Percentiles rank a stretch among this genome's conserved stretches.
phyloP scores from a whole-genome alignment of 2,113 vertebrate genomes.

The Percopsis transmontana region DNA sequence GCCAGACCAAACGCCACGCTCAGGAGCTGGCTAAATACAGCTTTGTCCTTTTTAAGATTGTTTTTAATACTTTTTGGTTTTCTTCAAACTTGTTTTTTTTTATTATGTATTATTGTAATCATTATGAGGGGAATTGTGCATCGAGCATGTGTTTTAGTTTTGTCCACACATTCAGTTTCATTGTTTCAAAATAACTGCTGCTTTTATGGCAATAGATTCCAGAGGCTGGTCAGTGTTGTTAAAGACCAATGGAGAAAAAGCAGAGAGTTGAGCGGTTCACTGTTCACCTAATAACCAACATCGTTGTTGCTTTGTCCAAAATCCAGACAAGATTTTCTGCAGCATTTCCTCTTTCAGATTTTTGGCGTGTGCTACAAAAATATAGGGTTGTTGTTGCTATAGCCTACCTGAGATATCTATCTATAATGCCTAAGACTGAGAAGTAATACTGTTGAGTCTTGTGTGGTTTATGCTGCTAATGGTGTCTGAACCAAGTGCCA shows the following conservation, averaged over 20 bases:
- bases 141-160: conserved; percentile 77
- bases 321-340: conserved; percentile 82
- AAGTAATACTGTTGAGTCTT: conserved; percentile 74
- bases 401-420: conserved; percentile 79
- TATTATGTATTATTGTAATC: conserved; percentile 60
- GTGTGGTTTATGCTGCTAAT: conserved; percentile 88
- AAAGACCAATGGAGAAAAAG: conserved; percentile 37
- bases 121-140: conserved; percentile 61
- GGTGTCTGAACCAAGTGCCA: conserved; percentile 95
- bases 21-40: conserved; percentile 90
- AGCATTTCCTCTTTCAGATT: conserved; percentile 74
- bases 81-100: conserved; percentile 74
- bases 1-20: conserved; percentile 97
- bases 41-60: conserved; percentile 82
- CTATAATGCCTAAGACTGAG: conserved; percentile 83
- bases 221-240: conserved; percentile 78
- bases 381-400: conserved; percentile 72
- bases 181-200: conserved; percentile 90
- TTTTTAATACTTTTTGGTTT: conserved; percentile 80
- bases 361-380: conserved; percentile 67
- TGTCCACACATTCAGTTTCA: conserved; percentile 88
- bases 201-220: conserved; percentile 86
- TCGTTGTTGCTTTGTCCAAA: conserved; percentile 83
- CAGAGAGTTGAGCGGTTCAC: conserved; percentile 84
- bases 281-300: conserved; percentile 79